Evolutionary conservation across 2,888 invertebrate species (phyloP), one percentile per base, ranked within the genome.

Genomic region (Sepioteuthis lessoniana): DNA sequence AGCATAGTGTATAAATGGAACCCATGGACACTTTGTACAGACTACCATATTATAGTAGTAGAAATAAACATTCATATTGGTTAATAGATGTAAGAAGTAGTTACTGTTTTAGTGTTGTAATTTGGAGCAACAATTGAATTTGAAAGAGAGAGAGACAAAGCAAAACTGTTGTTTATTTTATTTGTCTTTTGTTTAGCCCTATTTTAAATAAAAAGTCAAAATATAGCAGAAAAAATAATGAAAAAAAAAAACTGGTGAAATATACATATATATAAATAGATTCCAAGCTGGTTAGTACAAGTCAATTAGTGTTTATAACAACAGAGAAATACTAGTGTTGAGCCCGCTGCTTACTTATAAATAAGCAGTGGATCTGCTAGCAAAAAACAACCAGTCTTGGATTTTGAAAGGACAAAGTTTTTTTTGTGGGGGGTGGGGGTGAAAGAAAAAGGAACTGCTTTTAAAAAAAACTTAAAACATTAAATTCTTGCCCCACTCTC

Each of bases 201-300:
- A 10, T 8, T 25, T 76, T 76, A 76, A n/a, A 76, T 13, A n/a
- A 60, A 31, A 76, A 76, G 31, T 31, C 13, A 76, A 76, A 76
- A 76, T 76, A 76, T 13, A 31, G 76, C n/a, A n/a, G n/a, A 35
- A 76, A 35, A 76, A 76, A 55, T 55, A 55, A 76, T n/a, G n/a
- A 25, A 35, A 16, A 13, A 35, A 76, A 16, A 76, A 16, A 16
- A 16, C 13, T 76, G 76, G 55, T 55, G 55, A 55, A 55, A 55
- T 25, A 76, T 13, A 76, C 25, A 76, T 25, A 25, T 76, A 76
- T 8, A 76, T 35, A 76, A n/a, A 76, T 76, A 76, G 10, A 35
- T 76, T 76, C 76, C 76, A 76, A 76, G 76, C 76, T 76, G 76
- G 76, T 76, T 76, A 35, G 76, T 76, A 76, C 76, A 76, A 76